phyloP scores from a whole-genome alignment of 1,140 invertebrate genomes.

The Fopius arisanus region DNA sequence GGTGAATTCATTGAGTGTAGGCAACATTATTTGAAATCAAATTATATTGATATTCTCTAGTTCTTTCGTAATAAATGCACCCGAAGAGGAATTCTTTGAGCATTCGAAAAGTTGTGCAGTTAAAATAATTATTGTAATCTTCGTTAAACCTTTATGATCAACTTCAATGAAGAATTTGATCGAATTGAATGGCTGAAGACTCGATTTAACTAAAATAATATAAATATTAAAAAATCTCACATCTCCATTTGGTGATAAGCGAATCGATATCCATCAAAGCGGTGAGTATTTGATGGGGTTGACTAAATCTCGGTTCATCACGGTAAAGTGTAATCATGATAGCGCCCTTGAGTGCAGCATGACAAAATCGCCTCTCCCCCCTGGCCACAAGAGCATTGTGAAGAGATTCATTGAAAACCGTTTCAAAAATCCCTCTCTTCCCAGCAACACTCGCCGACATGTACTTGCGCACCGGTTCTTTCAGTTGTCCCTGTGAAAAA shows the following conservation, averaged over 20 bases:
- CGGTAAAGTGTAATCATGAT: constrained; percentile 97
- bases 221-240: constrained; percentile 64
- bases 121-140: too few species aligned
- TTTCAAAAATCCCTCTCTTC: constrained; percentile 83
- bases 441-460: constrained; percentile 78
- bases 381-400: constrained; percentile 82
- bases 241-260: constrained; percentile 98
- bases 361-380: constrained; percentile 89
- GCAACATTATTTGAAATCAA: too few species aligned
- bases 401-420: constrained; percentile 84
- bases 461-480: constrained; percentile 70
- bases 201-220: too few species aligned
- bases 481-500: constrained; percentile 52
- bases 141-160: too few species aligned
- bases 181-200: too few species aligned
- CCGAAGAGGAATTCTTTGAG: too few species aligned
- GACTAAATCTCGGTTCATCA: constrained; percentile 95
- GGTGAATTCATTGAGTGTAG: too few species aligned
- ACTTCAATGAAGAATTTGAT: too few species aligned
- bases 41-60: too few species aligned
- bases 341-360: constrained; percentile 92
- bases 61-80: too few species aligned
- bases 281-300: constrained; percentile 93
- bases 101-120: too few species aligned
- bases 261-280: constrained; percentile 98